phyloP scores from a whole-genome alignment of 1,140 invertebrate genomes.

The Laupala kohalensis region DNA sequence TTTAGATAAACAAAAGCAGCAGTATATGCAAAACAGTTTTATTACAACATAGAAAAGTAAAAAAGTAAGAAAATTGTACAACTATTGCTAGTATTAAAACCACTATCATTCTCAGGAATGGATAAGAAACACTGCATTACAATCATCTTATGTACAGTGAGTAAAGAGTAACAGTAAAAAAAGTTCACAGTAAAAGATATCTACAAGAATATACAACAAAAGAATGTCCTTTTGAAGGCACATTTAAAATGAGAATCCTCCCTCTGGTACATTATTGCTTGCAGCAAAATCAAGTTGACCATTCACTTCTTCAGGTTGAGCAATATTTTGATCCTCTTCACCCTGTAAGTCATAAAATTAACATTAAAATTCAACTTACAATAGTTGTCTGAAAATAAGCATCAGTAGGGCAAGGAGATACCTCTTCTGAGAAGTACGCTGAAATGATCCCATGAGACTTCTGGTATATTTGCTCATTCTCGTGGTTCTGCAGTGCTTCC shows the following conservation, averaged over 20 bases:
- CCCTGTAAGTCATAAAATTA: not conserved
- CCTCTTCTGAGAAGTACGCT: conserved; percentile 53
- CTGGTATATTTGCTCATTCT: conserved; percentile 70
- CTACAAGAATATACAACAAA: not conserved
- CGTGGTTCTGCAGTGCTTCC: conserved; percentile 56
- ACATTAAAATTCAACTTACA: not conserved
- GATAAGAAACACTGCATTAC: too few species aligned
- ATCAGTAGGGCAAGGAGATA: not conserved
- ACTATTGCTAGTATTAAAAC: too few species aligned
- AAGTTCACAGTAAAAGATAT: not conserved
- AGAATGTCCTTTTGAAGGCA: not conserved
- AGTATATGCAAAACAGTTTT: not conserved
- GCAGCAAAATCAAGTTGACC: conserved; percentile 3
- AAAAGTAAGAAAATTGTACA: not conserved
- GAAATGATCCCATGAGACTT: conserved; percentile 71
- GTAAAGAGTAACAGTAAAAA: not conserved
- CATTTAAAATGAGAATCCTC: conserved; percentile 6
- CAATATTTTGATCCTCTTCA: not conserved
- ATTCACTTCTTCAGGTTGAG: conserved; percentile 1
- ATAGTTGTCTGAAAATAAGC: not conserved
- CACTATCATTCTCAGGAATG: too few species aligned
- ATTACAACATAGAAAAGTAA: not conserved
- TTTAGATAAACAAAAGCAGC: too few species aligned
- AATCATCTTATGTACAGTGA: not conserved
- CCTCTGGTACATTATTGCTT: conserved; percentile 1